Conservation (phyloP, 2,113 vertebrate species). For the Drymodes brunneopygia region DNA sequence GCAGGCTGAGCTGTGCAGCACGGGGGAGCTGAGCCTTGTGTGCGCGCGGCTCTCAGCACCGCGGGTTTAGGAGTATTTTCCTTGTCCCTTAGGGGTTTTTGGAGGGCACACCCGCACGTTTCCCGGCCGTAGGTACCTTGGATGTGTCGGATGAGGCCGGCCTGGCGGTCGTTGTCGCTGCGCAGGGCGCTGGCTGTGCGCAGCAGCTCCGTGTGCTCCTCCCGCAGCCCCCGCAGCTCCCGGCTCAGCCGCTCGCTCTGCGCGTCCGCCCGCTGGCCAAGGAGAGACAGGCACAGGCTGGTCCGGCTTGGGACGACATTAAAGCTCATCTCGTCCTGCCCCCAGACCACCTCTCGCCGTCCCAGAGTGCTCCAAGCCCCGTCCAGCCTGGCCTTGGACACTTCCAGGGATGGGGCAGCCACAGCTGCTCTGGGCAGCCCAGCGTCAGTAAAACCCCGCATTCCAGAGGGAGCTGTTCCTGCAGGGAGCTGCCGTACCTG, state of each 20-base stretch:
- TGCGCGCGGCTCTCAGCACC: rapidly evolving
- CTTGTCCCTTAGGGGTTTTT: rapidly evolving
- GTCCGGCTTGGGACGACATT: rapidly evolving
- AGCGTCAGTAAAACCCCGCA: rapidly evolving
- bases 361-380: not conserved
- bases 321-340: not conserved
- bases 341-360: rapidly evolving
- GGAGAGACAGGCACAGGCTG: not conserved
- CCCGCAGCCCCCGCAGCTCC: constrained; percentile 41
- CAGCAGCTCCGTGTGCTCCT: constrained; percentile 57
- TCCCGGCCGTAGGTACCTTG: not conserved
- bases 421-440: not conserved
- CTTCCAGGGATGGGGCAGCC: not conserved
- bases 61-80: rapidly evolving
- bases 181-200: constrained; percentile 66
- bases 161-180: constrained; percentile 71
- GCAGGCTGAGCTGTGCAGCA: not conserved
- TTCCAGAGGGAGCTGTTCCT: rapidly evolving
- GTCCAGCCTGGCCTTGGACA: rapidly evolving
- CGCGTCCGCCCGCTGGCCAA: constrained; percentile 24
- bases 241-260: constrained; percentile 49
- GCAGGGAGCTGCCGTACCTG: constrained; percentile 69
- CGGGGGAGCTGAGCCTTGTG: rapidly evolving
- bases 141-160: constrained; percentile 32
- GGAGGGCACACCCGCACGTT: rapidly evolving